Conservation (phyloP, 2,797 vertebrate species). For the Myotis pilosus region DNA sequence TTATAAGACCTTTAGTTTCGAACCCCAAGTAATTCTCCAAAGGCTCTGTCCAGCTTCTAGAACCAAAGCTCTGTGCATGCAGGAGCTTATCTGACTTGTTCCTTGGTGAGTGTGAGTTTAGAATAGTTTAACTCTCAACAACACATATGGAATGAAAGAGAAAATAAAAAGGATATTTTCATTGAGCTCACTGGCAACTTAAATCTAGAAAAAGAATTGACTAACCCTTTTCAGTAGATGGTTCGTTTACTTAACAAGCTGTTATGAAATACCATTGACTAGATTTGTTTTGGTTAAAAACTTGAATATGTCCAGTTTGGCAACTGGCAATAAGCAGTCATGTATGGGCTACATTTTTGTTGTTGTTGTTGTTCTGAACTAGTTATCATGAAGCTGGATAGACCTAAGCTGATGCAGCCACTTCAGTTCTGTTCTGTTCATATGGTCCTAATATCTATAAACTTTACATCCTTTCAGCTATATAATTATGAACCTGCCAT, state of each 20-base stretch:
- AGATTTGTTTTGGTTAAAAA: background rate
- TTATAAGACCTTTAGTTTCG: background rate
- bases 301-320: background rate
- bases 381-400: background rate
- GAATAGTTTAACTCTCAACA: background rate
- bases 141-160: background rate
- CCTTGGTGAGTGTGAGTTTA: background rate
- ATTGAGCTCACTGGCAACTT: background rate
- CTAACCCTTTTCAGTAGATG: background rate
- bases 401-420: background rate
- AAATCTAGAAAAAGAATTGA: background rate
- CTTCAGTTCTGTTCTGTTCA: background rate
- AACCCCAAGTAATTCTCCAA: background rate
- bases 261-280: background rate
- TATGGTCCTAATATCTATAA: background rate
- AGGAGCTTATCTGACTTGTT: background rate
- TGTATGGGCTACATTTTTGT: background rate
- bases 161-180: background rate
- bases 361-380: background rate
- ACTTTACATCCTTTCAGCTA: background rate
- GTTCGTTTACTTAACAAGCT: background rate
- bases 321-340: background rate
- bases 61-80: background rate
- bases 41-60: background rate
- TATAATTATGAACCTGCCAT: conserved; percentile 6